Base-by-base conservation (phyloP, 2,888 invertebrate genomes). In the Exocentrus adspersus region DNA sequence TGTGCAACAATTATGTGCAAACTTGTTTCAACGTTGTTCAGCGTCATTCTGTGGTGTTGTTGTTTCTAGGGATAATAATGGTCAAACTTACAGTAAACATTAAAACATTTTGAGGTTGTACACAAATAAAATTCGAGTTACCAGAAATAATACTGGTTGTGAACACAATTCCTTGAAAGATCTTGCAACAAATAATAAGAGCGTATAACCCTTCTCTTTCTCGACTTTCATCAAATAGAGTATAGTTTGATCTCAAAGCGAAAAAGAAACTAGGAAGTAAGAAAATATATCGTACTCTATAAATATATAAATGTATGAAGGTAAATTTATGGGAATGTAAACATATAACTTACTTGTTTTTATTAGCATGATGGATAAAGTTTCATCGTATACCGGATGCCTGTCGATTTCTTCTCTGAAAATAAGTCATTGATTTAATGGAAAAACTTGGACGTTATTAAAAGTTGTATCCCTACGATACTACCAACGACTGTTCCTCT, bases 401-500 rank as follows among this genome's bases (percentile, higher is more conserved):
- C 67, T 61, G 59, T 62, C 67, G 68, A 67, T 71, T 64, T 67
- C 62, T 64, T 67, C 58, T 41, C 58, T 41, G 68, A 62, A 50
- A 70, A 72, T 70, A 78, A 77, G 75, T 77, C 77, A 77, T 77
- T 73, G 73, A 69, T 73, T 79, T 80, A 79, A 79, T 80, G 79
- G 79, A 78, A 78, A 80, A 80, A 80, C 78, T 80, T 79, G 73
- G 74, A 75, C 76, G 75, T 78, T 79, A 79, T 78, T 78, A 79
- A 77, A 79, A 79, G 74, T 78, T 77, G 74, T 65, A 70, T 57
- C 65, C 65, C n/a, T n/a, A 74, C 76, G 77, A 77, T 77, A 75
- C 76, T 77, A 77, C 73, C 75, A 75, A 76, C 76, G 72, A 72
- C 69, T 69, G 73, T 71, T 72, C 72, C 73, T 74, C 72, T 68